Evolutionary conservation across 2,797 vertebrate species (phyloP), one percentile per base, ranked within the genome.

Genomic region (Gymnothorax reevesii): DNA sequence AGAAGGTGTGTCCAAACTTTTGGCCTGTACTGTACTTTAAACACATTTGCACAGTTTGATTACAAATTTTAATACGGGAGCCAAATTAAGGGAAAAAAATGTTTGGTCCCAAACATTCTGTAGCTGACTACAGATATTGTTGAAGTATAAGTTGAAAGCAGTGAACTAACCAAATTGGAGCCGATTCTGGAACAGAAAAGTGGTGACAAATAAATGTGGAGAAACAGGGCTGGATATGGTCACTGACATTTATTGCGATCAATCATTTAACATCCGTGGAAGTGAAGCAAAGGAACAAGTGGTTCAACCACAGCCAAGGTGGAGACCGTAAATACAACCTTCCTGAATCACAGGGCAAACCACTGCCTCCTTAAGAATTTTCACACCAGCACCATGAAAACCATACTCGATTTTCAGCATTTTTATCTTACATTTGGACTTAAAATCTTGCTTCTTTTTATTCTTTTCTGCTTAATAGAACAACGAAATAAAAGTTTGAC

Each of bases 221-320:
- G 17, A 80, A 55, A 55, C 77, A n/a, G 55, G 22, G 20, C 77
- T n/a, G n/a, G 22, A 55, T 17, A 55, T 22, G 57, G 90, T 91
- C 90, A 90, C 87, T 83, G 88, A 91, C 77, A 90, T 94, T 94
- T 94, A 93, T 92, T 94, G 88, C 88, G 88, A 87, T 54, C 52
- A 17, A 89, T 88, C 90, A 92, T 87, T 88, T 88, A 13, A 69
- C 86, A 90, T 84, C 82, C 83, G 84, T 89, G 90, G 92, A 90
- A 93, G 89, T 85, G 87, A 88, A 87, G 87, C 82, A 89, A 90
- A 91, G 80, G 17, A 91, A 88, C 85, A 89, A 85, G 57, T 57
- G 13, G 62, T 49, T 42, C 57, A 73, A 42, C 22, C 15, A 57
- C 54, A 55, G 57, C 87, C 90, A 77, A 20, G 66, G 52, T 88